These are phyloP conservation scores for Cryptophagus acutangulus DNA, from an alignment of 2,888 invertebrate genomes.

Conservation along the genomic window DNA sequence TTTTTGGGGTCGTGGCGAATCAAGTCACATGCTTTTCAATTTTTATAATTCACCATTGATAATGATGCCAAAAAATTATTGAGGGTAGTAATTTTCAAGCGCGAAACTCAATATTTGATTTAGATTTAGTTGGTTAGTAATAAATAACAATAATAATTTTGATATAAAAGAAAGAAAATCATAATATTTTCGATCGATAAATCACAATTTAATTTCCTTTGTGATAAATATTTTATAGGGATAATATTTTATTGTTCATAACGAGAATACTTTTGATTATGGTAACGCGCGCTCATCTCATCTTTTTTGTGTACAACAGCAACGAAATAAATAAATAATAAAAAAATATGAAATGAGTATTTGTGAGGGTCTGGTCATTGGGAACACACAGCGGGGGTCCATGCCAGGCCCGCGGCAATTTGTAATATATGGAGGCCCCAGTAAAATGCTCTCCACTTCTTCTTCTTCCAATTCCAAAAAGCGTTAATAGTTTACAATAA, in stretches of 20 bases:
- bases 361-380: constrained; percentile 42
- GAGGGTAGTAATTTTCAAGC: no score
- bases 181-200: constrained; percentile 1
- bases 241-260: constrained; percentile 11
- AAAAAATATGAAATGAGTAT: constrained; percentile 15
- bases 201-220: background rate
- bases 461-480: constrained; percentile 27
- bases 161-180: no score
- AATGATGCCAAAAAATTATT: no score
- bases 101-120: no score
- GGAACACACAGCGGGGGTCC: constrained; percentile 43
- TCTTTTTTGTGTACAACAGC: background rate
- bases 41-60: no score
- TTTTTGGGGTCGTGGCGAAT: constrained; percentile 12
- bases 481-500: constrained; percentile 41
- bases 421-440: constrained; percentile 45
- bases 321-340: background rate
- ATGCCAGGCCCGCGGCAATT: constrained; percentile 40
- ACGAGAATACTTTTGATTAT: constrained; percentile 14
- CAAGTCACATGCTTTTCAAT: no score
- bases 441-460: constrained; percentile 37
- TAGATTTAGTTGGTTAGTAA: no score
- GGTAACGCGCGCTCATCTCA: constrained; percentile 4
- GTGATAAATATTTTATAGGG: constrained; percentile 6
- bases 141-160: no score